Evolutionary conservation across 2,888 invertebrate genomes (phyloP).

Genomic region (Griposia aprilina): DNA sequence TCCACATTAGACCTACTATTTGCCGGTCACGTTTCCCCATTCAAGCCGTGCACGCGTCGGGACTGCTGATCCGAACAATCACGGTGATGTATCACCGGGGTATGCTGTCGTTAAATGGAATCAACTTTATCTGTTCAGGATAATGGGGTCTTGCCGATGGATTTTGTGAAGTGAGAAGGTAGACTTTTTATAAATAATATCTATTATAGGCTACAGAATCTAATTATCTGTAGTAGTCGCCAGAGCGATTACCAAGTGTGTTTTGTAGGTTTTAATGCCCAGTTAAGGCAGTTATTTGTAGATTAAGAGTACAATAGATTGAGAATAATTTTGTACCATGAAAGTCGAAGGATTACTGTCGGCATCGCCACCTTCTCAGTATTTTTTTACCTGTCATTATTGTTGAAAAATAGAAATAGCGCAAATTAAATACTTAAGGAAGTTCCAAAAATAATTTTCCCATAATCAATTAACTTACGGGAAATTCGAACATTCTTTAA

Average conservation of each 20-base stretch:
- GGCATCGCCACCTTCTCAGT: too few relatives aligned
- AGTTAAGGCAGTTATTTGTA: too few relatives aligned
- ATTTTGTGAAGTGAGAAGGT: slow-evolving; percentile 6
- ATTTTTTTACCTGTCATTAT: not conserved
- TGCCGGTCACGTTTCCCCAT: slow-evolving; percentile 53
- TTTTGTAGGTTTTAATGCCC: not conserved
- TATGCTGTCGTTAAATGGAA: slow-evolving; percentile 55
- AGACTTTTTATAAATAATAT: slow-evolving; percentile 3
- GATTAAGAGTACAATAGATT: not conserved
- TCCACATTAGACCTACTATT: slow-evolving; percentile 54
- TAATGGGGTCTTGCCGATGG: slow-evolving; percentile 42
- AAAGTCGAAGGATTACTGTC: not conserved
- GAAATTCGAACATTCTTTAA: too few relatives aligned
- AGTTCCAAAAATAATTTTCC: not conserved
- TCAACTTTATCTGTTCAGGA: slow-evolving; percentile 55
- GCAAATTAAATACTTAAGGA: not conserved
- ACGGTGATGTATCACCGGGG: slow-evolving; percentile 57
- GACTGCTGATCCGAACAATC: slow-evolving; percentile 58
- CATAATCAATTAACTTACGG: not conserved
- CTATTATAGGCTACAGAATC: not conserved
- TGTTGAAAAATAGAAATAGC: not conserved
- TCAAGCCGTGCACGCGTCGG: slow-evolving; percentile 41
- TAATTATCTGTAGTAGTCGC: too few relatives aligned
- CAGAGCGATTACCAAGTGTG: not conserved
- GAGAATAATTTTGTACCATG: not conserved